These are phyloP conservation scores for Machimus atricapillus DNA, from an alignment of 2,888 invertebrate species.

Conservation along the genomic window DNA sequence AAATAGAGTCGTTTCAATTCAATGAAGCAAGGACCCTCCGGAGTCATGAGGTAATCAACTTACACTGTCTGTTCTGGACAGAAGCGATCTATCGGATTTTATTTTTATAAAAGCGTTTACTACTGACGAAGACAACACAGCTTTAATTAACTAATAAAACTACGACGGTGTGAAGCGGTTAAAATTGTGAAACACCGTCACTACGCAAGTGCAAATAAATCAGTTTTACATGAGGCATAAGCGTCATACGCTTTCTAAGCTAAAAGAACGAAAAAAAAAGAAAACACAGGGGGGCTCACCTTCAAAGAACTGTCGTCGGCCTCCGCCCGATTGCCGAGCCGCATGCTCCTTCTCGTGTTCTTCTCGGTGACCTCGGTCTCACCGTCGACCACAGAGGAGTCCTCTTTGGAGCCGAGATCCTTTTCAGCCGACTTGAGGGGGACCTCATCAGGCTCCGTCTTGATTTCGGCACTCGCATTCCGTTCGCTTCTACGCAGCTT, in stretches of 20 bases:
- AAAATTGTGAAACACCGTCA: background rate
- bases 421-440: background rate
- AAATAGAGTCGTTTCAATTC: too few relatives aligned
- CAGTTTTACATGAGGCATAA: background rate
- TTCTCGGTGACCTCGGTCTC: background rate
- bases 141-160: background rate
- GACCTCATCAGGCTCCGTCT: slow-evolving; percentile 43
- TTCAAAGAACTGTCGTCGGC: slow-evolving; percentile 34
- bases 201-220: background rate
- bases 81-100: background rate
- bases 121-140: background rate
- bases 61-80: background rate
- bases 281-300: background rate
- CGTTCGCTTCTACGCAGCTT: slow-evolving; percentile 38
- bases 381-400: background rate
- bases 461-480: background rate
- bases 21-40: too few relatives aligned
- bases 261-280: background rate
- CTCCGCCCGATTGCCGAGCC: slow-evolving; percentile 25
- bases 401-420: background rate
- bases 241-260: background rate
- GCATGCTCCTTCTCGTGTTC: slow-evolving; percentile 26
- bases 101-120: background rate
- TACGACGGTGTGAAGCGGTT: background rate
- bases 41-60: background rate